phyloP scores from a whole-genome alignment of 2,797 vertebrate genomes.

The Peromyscus aztecus region DNA sequence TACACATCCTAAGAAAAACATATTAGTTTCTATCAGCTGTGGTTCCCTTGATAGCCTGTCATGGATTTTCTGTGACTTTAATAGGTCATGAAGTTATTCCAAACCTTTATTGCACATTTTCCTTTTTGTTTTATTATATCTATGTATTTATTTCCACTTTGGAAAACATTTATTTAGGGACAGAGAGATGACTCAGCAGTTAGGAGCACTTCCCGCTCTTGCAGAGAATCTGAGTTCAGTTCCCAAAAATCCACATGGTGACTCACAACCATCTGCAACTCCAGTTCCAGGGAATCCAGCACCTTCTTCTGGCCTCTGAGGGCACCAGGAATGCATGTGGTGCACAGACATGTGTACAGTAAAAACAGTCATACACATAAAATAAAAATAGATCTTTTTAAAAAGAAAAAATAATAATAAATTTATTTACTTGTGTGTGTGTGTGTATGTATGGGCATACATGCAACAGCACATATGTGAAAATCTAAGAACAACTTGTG shows the following conservation, averaged over 20 bases:
- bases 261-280: not conserved
- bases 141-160: not conserved
- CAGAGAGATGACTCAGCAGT: not conserved
- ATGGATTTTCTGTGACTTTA: constrained; percentile 32
- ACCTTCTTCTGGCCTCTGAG: not conserved
- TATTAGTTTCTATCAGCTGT: not conserved
- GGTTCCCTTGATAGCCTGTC: not conserved
- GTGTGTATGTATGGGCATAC: not conserved
- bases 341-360: not conserved
- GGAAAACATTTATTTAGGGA: not conserved
- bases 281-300: not conserved
- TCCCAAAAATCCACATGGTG: not conserved
- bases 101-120: not conserved
- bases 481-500: not conserved
- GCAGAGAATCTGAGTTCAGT: not conserved
- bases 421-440: not conserved
- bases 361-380: not conserved
- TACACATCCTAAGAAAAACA: constrained; percentile 19
- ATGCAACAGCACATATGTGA: not conserved
- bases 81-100: constrained; percentile 37
- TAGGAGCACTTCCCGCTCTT: not conserved
- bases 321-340: no score
- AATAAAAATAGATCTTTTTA: not conserved
- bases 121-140: constrained; percentile 9
- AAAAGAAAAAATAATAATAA: not conserved